A percentile compares a stretch with the other conserved stretches of the same genome.
Conservation (phyloP, 2,888 invertebrate species). For the Patella pellucida region DNA sequence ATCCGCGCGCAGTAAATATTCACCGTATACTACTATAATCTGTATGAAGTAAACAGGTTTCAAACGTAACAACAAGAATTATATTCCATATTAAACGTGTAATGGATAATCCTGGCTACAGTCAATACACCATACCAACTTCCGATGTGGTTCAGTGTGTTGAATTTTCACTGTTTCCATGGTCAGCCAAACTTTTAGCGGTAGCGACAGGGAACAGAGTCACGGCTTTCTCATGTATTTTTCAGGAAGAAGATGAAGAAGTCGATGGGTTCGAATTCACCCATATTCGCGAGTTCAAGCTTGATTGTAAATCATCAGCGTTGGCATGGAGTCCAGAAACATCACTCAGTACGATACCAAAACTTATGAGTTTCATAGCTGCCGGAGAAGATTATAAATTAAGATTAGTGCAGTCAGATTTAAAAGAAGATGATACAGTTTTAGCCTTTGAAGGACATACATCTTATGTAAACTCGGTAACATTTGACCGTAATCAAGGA, state of each 20-base stretch:
- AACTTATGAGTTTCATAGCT: conserved; percentile 58
- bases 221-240: conserved; percentile 56
- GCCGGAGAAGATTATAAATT: conserved; percentile 61
- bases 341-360: conserved; percentile 45
- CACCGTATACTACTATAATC: too few relatives aligned
- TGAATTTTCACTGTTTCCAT: conserved; percentile 60
- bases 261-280: conserved; percentile 57
- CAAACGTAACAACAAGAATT: too few relatives aligned
- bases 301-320: conserved; percentile 53
- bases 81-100: too few relatives aligned
- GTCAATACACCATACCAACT: conserved; percentile 42
- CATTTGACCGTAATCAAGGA: conserved; percentile 79
- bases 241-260: conserved; percentile 61
- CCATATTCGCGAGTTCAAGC: conserved; percentile 56
- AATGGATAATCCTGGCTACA: conserved; percentile 15
- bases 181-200: conserved; percentile 61
- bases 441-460: conserved; percentile 76
- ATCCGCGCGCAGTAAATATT: too few relatives aligned
- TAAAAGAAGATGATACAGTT: conserved; percentile 50
- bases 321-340: conserved; percentile 67
- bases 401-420: conserved; percentile 56
- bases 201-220: conserved; percentile 59
- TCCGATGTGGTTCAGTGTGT: conserved; percentile 53
- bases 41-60: too few relatives aligned
- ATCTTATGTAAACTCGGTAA: conserved; percentile 80